Percentiles rank a stretch among this genome's conserved stretches.
phyloP scores from a whole-genome alignment of 2,797 vertebrate species.

The Leucoraja ocellata region DNA sequence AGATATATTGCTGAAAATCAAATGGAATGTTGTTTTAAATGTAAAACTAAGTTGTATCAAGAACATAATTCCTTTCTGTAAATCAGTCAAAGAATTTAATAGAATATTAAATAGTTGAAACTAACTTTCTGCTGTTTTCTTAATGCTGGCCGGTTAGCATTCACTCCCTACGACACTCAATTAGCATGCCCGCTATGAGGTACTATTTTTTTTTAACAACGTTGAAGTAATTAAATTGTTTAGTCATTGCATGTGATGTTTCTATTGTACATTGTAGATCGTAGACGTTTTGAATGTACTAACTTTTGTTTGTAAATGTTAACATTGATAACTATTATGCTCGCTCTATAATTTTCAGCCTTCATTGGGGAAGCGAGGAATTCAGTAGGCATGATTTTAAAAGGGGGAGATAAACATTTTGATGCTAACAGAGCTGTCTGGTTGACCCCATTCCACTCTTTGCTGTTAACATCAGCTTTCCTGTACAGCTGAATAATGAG shows the following conservation, averaged over 20 bases:
- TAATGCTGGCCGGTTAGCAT: conserved; percentile 82
- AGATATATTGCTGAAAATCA: neutral
- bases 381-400: neutral
- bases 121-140: conserved; percentile 64
- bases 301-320: neutral
- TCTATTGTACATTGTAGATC: neutral
- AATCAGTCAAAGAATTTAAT: neutral
- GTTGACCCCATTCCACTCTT: neutral
- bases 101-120: conserved; percentile 41
- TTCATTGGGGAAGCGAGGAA: neutral
- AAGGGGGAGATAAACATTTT: neutral
- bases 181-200: conserved; percentile 96
- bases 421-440: neutral
- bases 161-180: conserved; percentile 86
- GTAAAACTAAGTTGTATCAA: neutral
- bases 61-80: neutral
- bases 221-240: neutral
- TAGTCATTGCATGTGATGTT: neutral
- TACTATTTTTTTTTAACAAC: conserved; percentile 60
- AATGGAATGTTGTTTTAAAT: neutral
- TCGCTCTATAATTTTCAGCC: neutral
- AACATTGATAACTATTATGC: neutral
- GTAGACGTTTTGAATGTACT: neutral
- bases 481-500: neutral
- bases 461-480: neutral